phyloP scores from a whole-genome alignment of 2,113 vertebrate species.

The Cephalopholis sonnerati region DNA sequence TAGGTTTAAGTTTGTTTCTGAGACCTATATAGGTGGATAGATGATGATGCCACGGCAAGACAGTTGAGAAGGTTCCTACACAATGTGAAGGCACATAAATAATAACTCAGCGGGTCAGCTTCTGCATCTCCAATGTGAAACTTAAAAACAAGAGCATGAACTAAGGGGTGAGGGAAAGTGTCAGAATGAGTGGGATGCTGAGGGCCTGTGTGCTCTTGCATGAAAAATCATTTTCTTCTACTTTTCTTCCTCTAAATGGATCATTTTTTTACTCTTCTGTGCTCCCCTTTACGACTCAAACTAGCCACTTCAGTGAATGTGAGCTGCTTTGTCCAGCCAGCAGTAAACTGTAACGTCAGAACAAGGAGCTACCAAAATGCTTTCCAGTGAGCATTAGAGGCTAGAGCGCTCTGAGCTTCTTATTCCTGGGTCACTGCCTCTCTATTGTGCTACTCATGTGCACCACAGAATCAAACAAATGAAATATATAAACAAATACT shows the following conservation, averaged over 20 bases:
- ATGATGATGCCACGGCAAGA: not conserved
- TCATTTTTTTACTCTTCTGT: constrained; percentile 11
- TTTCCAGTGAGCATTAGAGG: constrained; percentile 59
- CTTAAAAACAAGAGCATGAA: constrained; percentile 22
- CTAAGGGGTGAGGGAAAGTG: constrained; percentile 38
- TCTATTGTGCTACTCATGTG: constrained; percentile 46
- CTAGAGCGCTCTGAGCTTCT: constrained; percentile 46
- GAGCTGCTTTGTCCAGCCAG: constrained; percentile 49
- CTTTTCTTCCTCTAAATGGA: constrained; percentile 32
- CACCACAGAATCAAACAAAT: constrained; percentile 53
- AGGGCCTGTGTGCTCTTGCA: constrained; percentile 48
- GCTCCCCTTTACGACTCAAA: constrained; percentile 25
- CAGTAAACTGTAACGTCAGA: constrained; percentile 58
- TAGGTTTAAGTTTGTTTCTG: not conserved
- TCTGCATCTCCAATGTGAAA: constrained; percentile 15
- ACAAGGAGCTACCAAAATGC: constrained; percentile 47
- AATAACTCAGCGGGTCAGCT: constrained; percentile 16
- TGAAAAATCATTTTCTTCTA: constrained; percentile 41
- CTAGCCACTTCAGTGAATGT: constrained; percentile 36
- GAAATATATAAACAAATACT: constrained; percentile 3
- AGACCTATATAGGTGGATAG: not conserved
- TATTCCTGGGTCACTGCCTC: constrained; percentile 53
- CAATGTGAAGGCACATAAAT: constrained; percentile 6
- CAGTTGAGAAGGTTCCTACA: not conserved
- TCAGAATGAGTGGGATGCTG: constrained; percentile 45